phyloP scores from a whole-genome alignment of 2,113 vertebrate genomes.

The Leucoraja erinaceus region DNA sequence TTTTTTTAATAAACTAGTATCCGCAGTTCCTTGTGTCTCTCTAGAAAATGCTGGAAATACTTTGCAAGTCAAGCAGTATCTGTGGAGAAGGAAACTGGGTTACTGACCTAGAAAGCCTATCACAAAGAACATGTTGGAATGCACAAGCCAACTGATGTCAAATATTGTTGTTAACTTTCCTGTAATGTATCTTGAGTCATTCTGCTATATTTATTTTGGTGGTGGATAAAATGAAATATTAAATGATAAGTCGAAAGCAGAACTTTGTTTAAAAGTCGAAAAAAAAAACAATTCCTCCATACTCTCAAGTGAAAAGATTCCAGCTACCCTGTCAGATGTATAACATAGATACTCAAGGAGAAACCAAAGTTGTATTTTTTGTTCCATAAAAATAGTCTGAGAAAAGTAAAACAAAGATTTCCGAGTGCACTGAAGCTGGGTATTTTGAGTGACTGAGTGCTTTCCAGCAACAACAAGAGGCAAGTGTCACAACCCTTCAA shows the following conservation, averaged over 20 bases:
- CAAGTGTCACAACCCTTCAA: constrained; percentile 30
- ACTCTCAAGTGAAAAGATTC: not conserved
- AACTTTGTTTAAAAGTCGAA: not conserved
- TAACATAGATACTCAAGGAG: constrained; percentile 22
- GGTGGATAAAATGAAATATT: not conserved
- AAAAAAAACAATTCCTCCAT: not conserved
- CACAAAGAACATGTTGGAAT: too few relatives aligned
- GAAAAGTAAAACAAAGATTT: constrained; percentile 31
- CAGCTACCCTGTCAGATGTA: not conserved
- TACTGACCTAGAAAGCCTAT: too few relatives aligned
- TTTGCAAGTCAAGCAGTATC: too few relatives aligned
- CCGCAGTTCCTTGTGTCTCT: too few relatives aligned
- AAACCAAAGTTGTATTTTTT: not conserved
- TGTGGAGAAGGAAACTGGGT: too few relatives aligned
- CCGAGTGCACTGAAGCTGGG: not conserved
- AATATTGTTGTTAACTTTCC: too few relatives aligned
- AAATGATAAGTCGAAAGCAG: not conserved
- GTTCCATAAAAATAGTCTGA: constrained; percentile 26
- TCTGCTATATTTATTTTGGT: too few relatives aligned
- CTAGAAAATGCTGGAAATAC: too few relatives aligned
- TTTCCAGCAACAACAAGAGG: not conserved
- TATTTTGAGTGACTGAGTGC: constrained; percentile 32
- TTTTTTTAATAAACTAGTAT: too few relatives aligned
- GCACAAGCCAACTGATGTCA: too few relatives aligned
- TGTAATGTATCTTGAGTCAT: too few relatives aligned